phyloP scores from a whole-genome alignment of 2,888 invertebrate genomes.

The Eupithecia subfuscata region DNA sequence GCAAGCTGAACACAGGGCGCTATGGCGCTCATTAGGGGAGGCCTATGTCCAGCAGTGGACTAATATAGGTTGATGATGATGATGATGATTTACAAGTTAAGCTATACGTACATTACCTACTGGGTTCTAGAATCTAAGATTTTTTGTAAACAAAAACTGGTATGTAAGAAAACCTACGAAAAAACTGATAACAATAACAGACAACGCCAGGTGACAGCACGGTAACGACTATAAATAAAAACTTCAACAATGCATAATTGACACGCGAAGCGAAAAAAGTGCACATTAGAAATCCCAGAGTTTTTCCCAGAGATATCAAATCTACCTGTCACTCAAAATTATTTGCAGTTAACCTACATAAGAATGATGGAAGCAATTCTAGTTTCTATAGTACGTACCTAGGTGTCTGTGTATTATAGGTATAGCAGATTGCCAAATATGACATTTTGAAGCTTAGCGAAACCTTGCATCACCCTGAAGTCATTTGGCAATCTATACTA shows the following conservation, averaged over 20 bases:
- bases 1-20: too few relatives aligned
- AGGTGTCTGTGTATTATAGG: not conserved
- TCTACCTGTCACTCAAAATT: not conserved
- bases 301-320: not conserved
- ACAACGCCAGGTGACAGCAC: not conserved
- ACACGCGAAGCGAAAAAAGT: not conserved
- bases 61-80: too few relatives aligned
- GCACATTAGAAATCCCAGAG: not conserved
- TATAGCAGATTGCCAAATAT: not conserved
- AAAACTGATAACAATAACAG: conserved; percentile 4
- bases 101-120: not conserved
- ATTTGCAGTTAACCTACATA: not conserved
- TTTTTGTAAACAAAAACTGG: not conserved
- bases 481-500: too few relatives aligned
- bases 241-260: not conserved
- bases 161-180: not conserved
- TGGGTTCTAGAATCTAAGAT: not conserved
- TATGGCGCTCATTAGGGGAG: too few relatives aligned
- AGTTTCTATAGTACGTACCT: not conserved
- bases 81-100: too few relatives aligned
- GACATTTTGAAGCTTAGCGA: not conserved
- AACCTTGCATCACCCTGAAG: not conserved
- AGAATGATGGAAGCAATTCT: not conserved
- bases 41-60: too few relatives aligned
- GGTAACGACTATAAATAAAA: not conserved